Evolutionary conservation across 2,797 vertebrate species (phyloP).

Genomic region (Amblyraja radiata): DNA sequence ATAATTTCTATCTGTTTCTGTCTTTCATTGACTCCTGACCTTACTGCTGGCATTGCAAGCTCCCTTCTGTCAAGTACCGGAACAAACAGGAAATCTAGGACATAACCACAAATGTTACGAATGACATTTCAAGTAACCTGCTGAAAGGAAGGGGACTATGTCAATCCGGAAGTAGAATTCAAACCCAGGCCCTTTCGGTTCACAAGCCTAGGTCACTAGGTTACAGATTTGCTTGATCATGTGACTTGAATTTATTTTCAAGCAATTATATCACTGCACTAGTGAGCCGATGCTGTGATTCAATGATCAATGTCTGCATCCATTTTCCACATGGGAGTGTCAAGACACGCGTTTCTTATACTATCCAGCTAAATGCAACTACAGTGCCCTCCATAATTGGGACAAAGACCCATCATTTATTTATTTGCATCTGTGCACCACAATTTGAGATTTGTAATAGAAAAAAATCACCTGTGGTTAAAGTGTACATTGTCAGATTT

Average conservation of each 20-base stretch:
- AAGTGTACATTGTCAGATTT: too few species aligned
- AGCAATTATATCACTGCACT: not conserved
- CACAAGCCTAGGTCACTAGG: not conserved
- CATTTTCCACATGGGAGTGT: not conserved
- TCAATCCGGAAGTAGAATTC: constrained; percentile 26
- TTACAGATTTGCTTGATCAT: not conserved
- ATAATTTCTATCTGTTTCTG: not conserved
- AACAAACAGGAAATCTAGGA: constrained; percentile 19
- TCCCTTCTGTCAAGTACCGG: not conserved
- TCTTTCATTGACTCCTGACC: not conserved
- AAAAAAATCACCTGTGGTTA: too few species aligned
- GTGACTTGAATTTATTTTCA: not conserved
- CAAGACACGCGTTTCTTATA: too few species aligned
- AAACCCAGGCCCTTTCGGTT: not conserved
- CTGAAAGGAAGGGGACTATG: not conserved
- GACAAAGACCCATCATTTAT: too few species aligned
- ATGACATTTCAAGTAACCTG: constrained; percentile 12
- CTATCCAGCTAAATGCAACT: too few species aligned
- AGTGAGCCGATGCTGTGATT: not conserved
- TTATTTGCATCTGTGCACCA: too few species aligned
- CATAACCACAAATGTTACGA: constrained; percentile 18
- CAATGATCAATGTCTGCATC: not conserved
- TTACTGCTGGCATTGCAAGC: not conserved
- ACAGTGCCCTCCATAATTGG: too few species aligned
- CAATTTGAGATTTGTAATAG: too few species aligned